Conservation (phyloP, 2,888 invertebrate genomes). For the Noctua pronuba region DNA sequence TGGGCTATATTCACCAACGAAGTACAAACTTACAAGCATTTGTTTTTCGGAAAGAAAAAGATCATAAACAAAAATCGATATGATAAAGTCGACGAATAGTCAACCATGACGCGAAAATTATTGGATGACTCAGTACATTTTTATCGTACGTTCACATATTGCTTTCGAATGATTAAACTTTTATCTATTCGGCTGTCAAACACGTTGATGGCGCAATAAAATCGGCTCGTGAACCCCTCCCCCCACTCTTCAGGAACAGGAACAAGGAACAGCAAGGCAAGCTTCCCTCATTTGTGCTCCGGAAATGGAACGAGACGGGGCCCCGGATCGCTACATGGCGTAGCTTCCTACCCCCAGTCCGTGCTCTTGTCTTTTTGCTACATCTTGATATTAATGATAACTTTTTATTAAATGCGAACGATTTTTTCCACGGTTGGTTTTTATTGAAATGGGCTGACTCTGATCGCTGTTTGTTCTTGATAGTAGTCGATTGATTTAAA, state of each 20-base stretch:
- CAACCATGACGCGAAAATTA: constrained; percentile 9
- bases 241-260: constrained; percentile 22
- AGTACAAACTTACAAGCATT: not conserved
- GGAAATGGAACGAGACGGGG: constrained; percentile 72
- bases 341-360: constrained; percentile 56
- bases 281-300: constrained; percentile 67
- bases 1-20: not conserved
- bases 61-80: not conserved
- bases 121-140: constrained; percentile 31
- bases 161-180: constrained; percentile 56
- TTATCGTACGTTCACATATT: constrained; percentile 27
- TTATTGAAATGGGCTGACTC: not conserved
- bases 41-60: not conserved
- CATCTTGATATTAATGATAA: constrained; percentile 30
- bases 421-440: not conserved
- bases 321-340: constrained; percentile 68
- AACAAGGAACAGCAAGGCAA: constrained; percentile 45
- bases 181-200: constrained; percentile 57
- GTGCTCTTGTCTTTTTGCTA: constrained; percentile 49
- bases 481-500: not conserved
- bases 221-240: constrained; percentile 28
- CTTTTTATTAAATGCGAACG: constrained; percentile 14
- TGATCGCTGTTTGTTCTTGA: not conserved
- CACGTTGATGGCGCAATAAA: constrained; percentile 64
- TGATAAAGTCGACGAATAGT: constrained; percentile 1